A percentile compares a stretch with the other conserved stretches of the same genome.
phyloP scores from a whole-genome alignment of 2,113 vertebrate genomes.

The Tragulus kanchil region DNA sequence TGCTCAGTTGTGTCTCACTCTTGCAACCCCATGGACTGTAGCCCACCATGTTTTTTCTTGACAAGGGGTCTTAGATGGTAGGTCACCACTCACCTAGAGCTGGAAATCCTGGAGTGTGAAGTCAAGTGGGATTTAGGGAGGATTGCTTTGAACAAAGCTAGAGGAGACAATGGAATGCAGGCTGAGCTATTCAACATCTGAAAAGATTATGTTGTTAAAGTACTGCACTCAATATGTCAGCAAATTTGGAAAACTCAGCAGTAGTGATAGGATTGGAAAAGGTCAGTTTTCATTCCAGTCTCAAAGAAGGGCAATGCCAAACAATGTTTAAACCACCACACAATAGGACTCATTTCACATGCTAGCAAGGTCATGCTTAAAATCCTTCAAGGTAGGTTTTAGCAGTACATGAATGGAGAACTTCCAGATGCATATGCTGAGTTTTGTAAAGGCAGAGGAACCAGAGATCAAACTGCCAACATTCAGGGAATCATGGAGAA shows the following conservation, averaged over 20 bases:
- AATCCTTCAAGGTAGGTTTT: not conserved
- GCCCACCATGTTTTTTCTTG: no score
- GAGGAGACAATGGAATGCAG: not conserved
- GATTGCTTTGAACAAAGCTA: not conserved
- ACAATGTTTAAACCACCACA: not conserved
- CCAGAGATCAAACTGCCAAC: not conserved
- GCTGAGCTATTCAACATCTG: not conserved
- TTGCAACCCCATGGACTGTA: no score
- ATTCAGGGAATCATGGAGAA: not conserved
- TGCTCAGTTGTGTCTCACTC: no score
- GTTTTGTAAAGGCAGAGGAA: not conserved
- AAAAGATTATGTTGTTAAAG: not conserved
- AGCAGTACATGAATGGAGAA: not conserved
- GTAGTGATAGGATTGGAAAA: not conserved
- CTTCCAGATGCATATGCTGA: not conserved
- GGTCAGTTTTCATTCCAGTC: not conserved
- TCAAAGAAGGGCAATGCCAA: not conserved
- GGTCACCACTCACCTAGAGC: not conserved
- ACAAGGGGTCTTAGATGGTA: no score
- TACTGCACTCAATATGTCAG: not conserved
- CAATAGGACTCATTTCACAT: not conserved
- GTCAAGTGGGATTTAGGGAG: not conserved
- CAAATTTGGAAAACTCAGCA: not conserved
- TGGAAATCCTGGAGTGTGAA: not conserved
- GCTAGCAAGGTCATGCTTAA: not conserved